phyloP scores from a whole-genome alignment of 2,113 vertebrate species.

The Mesocricetus auratus region DNA sequence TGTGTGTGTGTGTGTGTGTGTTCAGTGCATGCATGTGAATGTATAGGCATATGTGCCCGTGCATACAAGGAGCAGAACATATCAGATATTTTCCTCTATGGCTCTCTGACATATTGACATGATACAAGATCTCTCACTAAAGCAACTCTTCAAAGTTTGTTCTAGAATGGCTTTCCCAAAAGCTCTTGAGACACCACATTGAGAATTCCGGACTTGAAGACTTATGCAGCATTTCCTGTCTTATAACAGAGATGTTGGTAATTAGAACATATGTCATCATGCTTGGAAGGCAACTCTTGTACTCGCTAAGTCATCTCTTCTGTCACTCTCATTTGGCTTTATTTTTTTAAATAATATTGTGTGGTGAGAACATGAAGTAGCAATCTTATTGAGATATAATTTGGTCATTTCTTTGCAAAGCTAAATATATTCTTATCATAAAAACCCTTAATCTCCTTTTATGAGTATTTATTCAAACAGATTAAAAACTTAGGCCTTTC shows the following conservation, averaged over 20 bases:
- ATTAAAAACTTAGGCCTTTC: background rate
- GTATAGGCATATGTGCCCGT: background rate
- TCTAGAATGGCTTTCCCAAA: background rate
- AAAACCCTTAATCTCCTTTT: background rate
- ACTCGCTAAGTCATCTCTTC: background rate
- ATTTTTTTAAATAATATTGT: background rate
- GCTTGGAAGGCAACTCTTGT: background rate
- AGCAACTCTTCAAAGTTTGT: background rate
- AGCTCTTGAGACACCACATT: too few relatives aligned
- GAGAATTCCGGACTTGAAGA: too few relatives aligned
- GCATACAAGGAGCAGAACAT: background rate
- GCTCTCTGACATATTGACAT: background rate
- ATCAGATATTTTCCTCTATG: background rate
- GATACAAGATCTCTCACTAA: background rate
- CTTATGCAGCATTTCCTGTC: background rate
- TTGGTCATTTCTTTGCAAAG: background rate
- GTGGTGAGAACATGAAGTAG: background rate
- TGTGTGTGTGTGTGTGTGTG: background rate
- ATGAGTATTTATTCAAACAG: background rate
- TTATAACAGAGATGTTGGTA: too few relatives aligned
- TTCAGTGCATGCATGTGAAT: background rate
- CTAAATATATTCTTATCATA: background rate
- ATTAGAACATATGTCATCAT: background rate
- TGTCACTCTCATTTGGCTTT: background rate
- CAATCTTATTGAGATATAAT: background rate